A percentile compares a stretch with the other conserved stretches of the same genome.
Conservation (phyloP, 1,140 invertebrate genomes). For the Drosophila burlai region DNA sequence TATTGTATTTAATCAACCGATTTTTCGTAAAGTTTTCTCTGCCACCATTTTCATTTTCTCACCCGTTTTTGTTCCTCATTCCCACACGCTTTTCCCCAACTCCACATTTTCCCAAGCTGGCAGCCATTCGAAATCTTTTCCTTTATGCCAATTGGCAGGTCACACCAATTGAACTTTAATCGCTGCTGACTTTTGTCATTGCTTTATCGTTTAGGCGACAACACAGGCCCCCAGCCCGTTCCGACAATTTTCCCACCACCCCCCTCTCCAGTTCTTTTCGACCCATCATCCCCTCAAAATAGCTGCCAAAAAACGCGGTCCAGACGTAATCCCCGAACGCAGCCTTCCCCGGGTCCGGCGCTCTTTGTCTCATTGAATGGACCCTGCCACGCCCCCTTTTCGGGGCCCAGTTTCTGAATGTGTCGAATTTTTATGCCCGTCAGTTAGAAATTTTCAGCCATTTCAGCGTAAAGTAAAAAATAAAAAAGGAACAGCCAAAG, state of each 20-base stretch:
- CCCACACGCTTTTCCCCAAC: neutral
- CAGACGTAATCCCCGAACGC: conserved; percentile 50
- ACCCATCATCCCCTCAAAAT: conserved; percentile 10
- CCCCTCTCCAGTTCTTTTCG: too few relatives aligned
- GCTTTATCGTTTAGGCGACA: conserved; percentile 79
- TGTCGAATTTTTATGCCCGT: conserved; percentile 74
- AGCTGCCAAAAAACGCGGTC: conserved; percentile 59
- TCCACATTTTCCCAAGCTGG: conserved; percentile 26
- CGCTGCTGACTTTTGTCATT: conserved; percentile 79
- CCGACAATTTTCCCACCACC: neutral
- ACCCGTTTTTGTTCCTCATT: neutral
- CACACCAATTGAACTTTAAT: conserved; percentile 81
- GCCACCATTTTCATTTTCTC: conserved; percentile 22
- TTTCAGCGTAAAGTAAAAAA: conserved; percentile 72
- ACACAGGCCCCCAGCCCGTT: conserved; percentile 31
- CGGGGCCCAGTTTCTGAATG: conserved; percentile 29
- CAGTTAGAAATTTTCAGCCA: conserved; percentile 75
- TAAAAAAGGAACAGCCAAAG: conserved; percentile 13
- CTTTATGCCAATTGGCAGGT: conserved; percentile 60
- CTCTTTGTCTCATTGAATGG: conserved; percentile 79
- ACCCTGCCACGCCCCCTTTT: conserved; percentile 53
- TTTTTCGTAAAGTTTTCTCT: conserved; percentile 1
- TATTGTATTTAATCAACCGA: conserved; percentile 7
- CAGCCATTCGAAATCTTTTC: conserved; percentile 43
- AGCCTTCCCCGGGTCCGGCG: conserved; percentile 32